phyloP scores from a whole-genome alignment of 2,797 vertebrate genomes.

The Passerculus sandwichensis region DNA sequence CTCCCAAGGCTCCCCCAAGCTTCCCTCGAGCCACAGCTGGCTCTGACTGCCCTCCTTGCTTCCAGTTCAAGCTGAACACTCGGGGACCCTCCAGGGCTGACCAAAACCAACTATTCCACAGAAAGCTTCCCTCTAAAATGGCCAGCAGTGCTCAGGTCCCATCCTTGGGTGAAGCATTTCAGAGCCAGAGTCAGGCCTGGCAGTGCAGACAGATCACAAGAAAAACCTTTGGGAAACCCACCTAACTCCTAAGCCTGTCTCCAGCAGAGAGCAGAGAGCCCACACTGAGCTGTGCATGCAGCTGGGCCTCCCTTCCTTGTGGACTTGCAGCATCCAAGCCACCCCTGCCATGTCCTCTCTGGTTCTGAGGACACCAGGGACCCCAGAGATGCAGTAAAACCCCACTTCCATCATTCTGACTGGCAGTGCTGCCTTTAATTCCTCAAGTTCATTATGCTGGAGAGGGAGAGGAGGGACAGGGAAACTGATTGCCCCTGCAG shows the following conservation, averaged over 20 bases:
- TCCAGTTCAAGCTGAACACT: not conserved
- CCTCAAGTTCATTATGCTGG: not conserved
- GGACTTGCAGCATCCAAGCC: not conserved
- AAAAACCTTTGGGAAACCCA: not conserved
- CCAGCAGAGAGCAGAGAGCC: not conserved
- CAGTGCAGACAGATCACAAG: not conserved
- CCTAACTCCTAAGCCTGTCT: not conserved
- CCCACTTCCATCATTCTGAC: not conserved
- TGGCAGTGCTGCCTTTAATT: not conserved
- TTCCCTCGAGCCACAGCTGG: not conserved
- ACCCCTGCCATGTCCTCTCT: accelerated
- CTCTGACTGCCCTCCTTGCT: not conserved
- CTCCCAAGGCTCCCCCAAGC: not conserved
- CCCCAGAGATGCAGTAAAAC: not conserved
- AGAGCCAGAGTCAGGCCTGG: not conserved
- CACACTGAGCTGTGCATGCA: not conserved
- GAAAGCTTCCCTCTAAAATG: not conserved
- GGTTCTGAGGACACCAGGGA: not conserved
- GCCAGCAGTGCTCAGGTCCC: not conserved
- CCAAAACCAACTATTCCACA: not conserved
- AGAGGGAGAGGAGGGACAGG: not conserved
- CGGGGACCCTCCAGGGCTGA: not conserved
- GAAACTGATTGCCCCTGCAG: not conserved
- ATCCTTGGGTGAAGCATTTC: not conserved
- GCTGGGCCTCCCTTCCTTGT: not conserved